Conservation (phyloP, 1,140 invertebrate species). For the Drosophila parvula region DNA sequence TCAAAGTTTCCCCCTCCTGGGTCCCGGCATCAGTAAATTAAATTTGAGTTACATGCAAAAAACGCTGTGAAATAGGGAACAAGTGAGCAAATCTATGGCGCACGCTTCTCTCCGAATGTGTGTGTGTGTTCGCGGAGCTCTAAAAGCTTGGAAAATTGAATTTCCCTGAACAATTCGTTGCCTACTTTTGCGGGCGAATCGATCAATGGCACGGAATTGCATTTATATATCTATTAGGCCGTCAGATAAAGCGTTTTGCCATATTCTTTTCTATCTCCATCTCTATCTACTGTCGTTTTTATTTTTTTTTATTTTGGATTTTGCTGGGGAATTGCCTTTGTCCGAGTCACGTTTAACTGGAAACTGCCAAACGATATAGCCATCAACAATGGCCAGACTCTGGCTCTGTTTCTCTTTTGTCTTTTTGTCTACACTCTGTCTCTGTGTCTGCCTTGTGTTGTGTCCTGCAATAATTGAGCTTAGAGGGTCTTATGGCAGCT, state of each 20-base stretch:
- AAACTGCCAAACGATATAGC: constrained; percentile 52
- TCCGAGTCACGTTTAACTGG: constrained; percentile 49
- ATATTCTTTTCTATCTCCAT: constrained; percentile 29
- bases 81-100: constrained; percentile 29
- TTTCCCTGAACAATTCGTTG: constrained; percentile 39
- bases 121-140: not conserved
- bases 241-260: constrained; percentile 30
- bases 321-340: constrained; percentile 30
- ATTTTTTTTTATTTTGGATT: constrained; percentile 12
- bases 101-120: constrained; percentile 1
- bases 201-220: constrained; percentile 39
- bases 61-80: constrained; percentile 12
- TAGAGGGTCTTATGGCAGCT: constrained; percentile 74
- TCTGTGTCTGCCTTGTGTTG: constrained; percentile 15
- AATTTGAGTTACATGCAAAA: constrained; percentile 64
- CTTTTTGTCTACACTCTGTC: constrained; percentile 14
- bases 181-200: constrained; percentile 49
- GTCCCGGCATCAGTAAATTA: constrained; percentile 65
- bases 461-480: constrained; percentile 72
- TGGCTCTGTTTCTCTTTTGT: constrained; percentile 16
- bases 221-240: constrained; percentile 35
- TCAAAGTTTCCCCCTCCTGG: too few species aligned
- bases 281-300: too few species aligned
- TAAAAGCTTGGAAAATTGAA: constrained; percentile 37
- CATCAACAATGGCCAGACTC: constrained; percentile 52